phyloP scores from a whole-genome alignment of 2,113 vertebrate species.

The Cheirogaleus medius region DNA sequence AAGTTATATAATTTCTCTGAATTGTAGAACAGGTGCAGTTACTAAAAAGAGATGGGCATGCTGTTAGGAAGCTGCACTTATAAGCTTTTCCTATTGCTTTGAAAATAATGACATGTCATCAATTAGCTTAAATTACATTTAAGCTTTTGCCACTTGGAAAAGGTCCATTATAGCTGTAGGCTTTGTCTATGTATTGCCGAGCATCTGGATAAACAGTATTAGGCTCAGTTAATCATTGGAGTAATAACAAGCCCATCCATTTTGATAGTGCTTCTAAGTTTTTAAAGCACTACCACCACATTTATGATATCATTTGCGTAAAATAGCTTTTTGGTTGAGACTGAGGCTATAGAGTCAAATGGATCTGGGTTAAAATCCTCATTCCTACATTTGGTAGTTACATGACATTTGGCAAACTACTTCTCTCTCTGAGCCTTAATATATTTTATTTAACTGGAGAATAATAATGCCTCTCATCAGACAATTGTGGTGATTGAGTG shows the following conservation, averaged over 20 bases:
- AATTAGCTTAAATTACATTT: slow-evolving; percentile 52
- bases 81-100: slow-evolving; percentile 1
- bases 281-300: slow-evolving; percentile 37
- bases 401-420: not conserved
- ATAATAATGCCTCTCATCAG: slow-evolving; percentile 24
- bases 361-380: not conserved
- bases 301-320: slow-evolving; percentile 42
- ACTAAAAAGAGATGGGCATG: slow-evolving; percentile 10
- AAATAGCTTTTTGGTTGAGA: slow-evolving; percentile 3
- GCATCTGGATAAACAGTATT: slow-evolving; percentile 60
- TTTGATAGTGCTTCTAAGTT: slow-evolving; percentile 38
- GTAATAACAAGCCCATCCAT: slow-evolving; percentile 40
- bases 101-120: slow-evolving; percentile 42
- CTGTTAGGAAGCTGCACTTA: slow-evolving; percentile 18
- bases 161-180: slow-evolving; percentile 25
- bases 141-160: slow-evolving; percentile 55
- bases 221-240: slow-evolving; percentile 38
- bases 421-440: not conserved
- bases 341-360: not conserved
- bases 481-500: slow-evolving; percentile 25
- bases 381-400: not conserved
- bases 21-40: slow-evolving; percentile 33
- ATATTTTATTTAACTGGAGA: not conserved
- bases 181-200: slow-evolving; percentile 53
- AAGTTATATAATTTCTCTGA: not conserved